Conservation (phyloP, 2,113 vertebrate genomes). For the Suricata suricatta region DNA sequence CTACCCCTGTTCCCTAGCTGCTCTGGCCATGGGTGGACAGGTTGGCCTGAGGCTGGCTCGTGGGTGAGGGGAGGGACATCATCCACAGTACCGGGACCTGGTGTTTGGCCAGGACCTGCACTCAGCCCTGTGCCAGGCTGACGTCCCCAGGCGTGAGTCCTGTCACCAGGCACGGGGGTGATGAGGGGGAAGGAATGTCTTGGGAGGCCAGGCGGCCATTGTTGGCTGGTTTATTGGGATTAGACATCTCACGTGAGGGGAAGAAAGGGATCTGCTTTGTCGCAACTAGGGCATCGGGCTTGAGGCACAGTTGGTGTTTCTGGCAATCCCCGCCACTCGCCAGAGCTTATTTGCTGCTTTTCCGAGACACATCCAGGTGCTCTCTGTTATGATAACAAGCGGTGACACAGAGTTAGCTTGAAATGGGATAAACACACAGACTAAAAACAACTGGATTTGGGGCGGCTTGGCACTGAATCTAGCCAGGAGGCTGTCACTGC, state of each 20-base stretch:
- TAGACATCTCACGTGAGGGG: conserved; percentile 44
- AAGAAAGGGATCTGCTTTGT: conserved; percentile 67
- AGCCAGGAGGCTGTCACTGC: neutral
- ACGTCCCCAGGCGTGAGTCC: neutral
- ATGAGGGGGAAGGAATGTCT: neutral
- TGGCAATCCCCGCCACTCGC: conserved; percentile 62
- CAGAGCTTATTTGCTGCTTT: conserved; percentile 69
- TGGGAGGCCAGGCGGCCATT: conserved; percentile 37
- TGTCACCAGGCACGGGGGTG: neutral
- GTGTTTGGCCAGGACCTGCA: conserved; percentile 31
- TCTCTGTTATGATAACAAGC: conserved; percentile 80
- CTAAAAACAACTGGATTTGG: conserved; percentile 75
- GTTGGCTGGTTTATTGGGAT: conserved; percentile 62
- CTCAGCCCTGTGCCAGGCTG: conserved; percentile 32
- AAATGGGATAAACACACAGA: conserved; percentile 72
- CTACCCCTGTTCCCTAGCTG: neutral
- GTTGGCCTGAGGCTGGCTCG: neutral
- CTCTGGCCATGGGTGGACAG: neutral
- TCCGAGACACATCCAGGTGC: conserved; percentile 72
- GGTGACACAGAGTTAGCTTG: conserved; percentile 72
- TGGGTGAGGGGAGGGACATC: neutral
- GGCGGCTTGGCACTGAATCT: conserved; percentile 57
- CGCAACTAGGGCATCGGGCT: conserved; percentile 41
- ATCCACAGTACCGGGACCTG: neutral
- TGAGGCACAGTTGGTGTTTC: conserved; percentile 57